Percentiles rank a stretch among this genome's conserved stretches.
These are phyloP conservation scores for Phylloscopus collybita DNA, from an alignment of 2,797 vertebrate genomes.

Conservation along the genomic window DNA sequence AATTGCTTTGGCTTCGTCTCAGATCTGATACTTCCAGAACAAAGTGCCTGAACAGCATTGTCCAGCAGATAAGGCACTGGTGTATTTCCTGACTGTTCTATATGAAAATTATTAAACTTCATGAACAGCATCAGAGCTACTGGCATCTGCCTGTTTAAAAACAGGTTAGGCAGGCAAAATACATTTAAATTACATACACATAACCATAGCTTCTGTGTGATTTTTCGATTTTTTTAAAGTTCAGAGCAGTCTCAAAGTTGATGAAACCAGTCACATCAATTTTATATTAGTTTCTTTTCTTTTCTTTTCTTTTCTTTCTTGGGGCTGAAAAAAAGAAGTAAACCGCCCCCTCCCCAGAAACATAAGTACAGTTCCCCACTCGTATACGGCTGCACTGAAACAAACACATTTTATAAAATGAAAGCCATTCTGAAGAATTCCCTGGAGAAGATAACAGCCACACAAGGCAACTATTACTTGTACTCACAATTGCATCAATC, in stretches of 20 bases:
- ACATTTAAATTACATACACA: not conserved
- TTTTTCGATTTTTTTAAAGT: not conserved
- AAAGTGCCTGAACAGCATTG: not conserved
- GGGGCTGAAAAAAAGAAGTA: not conserved
- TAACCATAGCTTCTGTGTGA: not conserved
- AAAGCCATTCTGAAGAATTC: slow-evolving; percentile 69
- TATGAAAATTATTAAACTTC: not conserved
- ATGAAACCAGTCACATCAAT: not conserved
- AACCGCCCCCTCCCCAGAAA: not conserved
- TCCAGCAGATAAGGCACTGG: not conserved
- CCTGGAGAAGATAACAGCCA: slow-evolving; percentile 47
- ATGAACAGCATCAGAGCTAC: not conserved
- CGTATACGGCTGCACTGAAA: not conserved
- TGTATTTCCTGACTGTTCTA: not conserved
- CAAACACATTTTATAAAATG: slow-evolving; percentile 68
- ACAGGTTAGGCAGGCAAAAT: not conserved
- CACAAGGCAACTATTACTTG: slow-evolving; percentile 62
- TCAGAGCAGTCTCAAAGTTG: not conserved
- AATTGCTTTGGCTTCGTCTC: not conserved
- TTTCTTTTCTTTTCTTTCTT: not conserved
- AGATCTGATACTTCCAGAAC: not conserved
- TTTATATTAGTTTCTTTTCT: not conserved
- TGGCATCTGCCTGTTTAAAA: not conserved
- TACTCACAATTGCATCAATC: slow-evolving; percentile 71
- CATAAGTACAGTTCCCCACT: not conserved